Evolutionary conservation across 1,140 invertebrate species (phyloP), one percentile per base, ranked within the genome.

Genomic region (Laodelphax striatellus): DNA sequence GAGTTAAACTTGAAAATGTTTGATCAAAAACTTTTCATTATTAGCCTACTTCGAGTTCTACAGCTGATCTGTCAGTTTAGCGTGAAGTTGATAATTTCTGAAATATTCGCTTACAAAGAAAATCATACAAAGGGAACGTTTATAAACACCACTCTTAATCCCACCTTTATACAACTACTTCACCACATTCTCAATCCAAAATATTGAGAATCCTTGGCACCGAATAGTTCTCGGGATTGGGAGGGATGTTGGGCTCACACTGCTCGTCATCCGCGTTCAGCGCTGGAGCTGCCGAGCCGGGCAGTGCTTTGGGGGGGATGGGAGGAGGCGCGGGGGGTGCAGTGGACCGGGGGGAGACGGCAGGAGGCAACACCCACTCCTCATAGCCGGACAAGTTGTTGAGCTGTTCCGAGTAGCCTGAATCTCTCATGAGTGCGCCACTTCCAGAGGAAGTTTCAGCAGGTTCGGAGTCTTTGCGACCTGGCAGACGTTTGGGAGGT

Each of bases 401-500:
- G 16, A 55, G 16, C 4, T 52, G 52, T 31, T 67, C 62, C 8
- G 60, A 69, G 66, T 42, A 62, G 11, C 61, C 64, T 44, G 52
- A 64, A 63, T 67, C 54, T 66, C 66, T 65, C 14, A 71, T 62
- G 58, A 71, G 67, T 54, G 70, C 58, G 56, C 75, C 70, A 57
- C 74, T 70, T 56, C 19, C 22, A 44, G 57, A 16, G 41, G 57
- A 62, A 55, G 41, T 53, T 57, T 58, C 61, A 41, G 17, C 43
- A 28, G 65, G 65, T 11, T 66, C 70, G 22, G 69, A 69, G 6
- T 70, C 70, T 70, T 81, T 82, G 17, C 62, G 34, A 60, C 80
- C 77, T 10, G 75, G 69, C 4, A 78, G 69, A 56, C 80, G 71
- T 67, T 82, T 82, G 2, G 81, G 81, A 42, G 81, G 78, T 50